These are phyloP conservation scores for Orthonyx spaldingii DNA, from an alignment of 2,113 vertebrate species.

Conservation along the genomic window DNA sequence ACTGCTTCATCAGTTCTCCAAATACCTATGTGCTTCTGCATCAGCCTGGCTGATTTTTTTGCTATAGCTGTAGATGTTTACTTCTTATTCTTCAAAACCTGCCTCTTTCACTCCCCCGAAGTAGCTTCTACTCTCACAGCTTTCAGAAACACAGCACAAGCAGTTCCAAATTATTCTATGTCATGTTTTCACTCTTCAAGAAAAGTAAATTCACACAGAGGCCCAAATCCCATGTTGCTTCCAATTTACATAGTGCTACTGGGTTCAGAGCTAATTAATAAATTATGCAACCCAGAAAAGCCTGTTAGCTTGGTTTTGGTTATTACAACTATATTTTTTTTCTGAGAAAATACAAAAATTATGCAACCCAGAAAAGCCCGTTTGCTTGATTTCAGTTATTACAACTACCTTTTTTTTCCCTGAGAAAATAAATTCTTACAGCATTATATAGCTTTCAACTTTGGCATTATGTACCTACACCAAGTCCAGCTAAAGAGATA, in stretches of 20 bases:
- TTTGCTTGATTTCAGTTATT: not conserved
- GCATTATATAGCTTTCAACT: not conserved
- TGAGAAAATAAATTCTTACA: not conserved
- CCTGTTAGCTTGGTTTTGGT: not conserved
- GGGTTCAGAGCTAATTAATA: constrained; percentile 39
- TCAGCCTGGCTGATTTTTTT: not conserved
- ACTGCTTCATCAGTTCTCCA: not conserved
- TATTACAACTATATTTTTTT: not conserved
- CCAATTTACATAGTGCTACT: constrained; percentile 14
- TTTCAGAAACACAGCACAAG: not conserved
- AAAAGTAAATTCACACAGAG: not conserved
- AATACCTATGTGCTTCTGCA: not conserved
- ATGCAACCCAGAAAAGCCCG: not conserved
- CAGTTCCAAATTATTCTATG: constrained; percentile 1
- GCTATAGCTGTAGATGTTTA: not conserved
- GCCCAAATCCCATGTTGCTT: not conserved
- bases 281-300: constrained; percentile 43
- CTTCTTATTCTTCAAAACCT: not conserved
- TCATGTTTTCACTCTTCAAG: not conserved
- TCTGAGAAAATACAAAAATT: not conserved
- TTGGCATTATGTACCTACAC: not conserved
- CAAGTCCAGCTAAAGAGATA: not conserved
- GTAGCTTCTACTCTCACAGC: not conserved
- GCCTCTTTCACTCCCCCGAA: not conserved
- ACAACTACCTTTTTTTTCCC: not conserved